phyloP scores from a whole-genome alignment of 92 coral and sea anemone species.

The Micromussa lordhowensis region DNA sequence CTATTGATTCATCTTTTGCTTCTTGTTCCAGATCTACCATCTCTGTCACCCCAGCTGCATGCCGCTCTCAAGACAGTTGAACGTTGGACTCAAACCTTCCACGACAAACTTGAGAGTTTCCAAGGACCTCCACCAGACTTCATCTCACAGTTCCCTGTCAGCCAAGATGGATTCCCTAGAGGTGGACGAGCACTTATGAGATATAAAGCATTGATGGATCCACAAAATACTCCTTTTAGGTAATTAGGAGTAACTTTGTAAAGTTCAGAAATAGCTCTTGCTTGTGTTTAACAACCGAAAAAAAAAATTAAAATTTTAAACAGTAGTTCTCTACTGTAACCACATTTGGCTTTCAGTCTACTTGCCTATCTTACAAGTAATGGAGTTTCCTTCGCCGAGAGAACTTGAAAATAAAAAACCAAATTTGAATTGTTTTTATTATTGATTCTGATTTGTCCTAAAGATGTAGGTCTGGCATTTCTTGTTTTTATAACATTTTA shows the following conservation, averaged over 20 bases:
- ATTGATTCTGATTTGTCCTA: too few species aligned
- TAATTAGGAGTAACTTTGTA: not conserved
- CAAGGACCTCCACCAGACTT: slow-evolving; percentile 91
- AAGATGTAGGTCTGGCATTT: too few species aligned
- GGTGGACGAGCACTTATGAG: slow-evolving; percentile 96
- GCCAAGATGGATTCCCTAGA: slow-evolving; percentile 86
- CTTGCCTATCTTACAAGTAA: not conserved
- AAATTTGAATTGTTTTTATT: too few species aligned
- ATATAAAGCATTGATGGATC: slow-evolving; percentile 95
- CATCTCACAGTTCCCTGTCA: slow-evolving; percentile 90
- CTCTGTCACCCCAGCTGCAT: slow-evolving; percentile 92
- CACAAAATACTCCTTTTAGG: slow-evolving; percentile 87
- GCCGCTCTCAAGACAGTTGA: slow-evolving; percentile 92
- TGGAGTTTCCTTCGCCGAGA: too few species aligned
- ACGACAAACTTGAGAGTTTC: slow-evolving; percentile 77
- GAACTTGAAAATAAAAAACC: too few species aligned
- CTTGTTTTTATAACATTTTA: too few species aligned
- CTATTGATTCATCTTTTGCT: not conserved
- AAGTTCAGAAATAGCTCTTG: not conserved
- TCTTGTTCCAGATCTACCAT: slow-evolving; percentile 82
- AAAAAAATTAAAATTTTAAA: too few species aligned
- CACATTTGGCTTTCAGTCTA: not conserved
- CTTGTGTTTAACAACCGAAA: not conserved
- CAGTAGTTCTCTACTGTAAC: not conserved
- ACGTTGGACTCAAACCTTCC: slow-evolving; percentile 92